Evolutionary conservation across 2,888 invertebrate genomes (phyloP).

Genomic region (Drosophila phalerata): DNA sequence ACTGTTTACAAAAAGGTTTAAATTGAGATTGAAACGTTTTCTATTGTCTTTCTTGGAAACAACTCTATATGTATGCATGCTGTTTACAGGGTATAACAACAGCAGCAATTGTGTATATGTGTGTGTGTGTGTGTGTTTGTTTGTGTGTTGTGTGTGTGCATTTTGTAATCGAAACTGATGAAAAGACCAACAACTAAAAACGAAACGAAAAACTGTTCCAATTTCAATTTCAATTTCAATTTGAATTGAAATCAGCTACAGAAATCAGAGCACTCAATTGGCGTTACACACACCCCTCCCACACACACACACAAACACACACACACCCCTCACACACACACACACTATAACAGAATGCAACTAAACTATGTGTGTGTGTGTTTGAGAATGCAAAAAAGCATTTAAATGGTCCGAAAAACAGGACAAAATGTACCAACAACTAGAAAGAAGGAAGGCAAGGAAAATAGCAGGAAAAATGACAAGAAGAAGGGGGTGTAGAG

Average conservation of each 20-base stretch:
- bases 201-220: slow-evolving; percentile 46
- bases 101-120: not conserved
- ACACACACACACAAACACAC: not conserved
- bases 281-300: slow-evolving; percentile 9
- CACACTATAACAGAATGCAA: slow-evolving; percentile 36
- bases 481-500: not conserved
- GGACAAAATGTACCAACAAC: slow-evolving; percentile 7
- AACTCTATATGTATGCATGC: not conserved
- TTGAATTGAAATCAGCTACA: slow-evolving; percentile 50
- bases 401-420: slow-evolving; percentile 44
- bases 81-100: slow-evolving; percentile 32
- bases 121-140: not conserved
- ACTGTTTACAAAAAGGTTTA: not conserved
- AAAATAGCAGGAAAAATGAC: not conserved
- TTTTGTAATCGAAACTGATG: slow-evolving; percentile 51
- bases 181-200: slow-evolving; percentile 31
- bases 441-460: not conserved
- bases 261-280: slow-evolving; percentile 54
- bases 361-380: slow-evolving; percentile 24
- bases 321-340: slow-evolving; percentile 7
- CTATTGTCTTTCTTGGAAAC: not conserved
- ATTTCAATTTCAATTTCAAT: slow-evolving; percentile 59
- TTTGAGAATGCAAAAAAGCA: slow-evolving; percentile 47
- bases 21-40: not conserved
- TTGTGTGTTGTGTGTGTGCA: slow-evolving; percentile 19